Percentiles rank a stretch among this genome's conserved stretches.
phyloP scores from a whole-genome alignment of 2,113 vertebrate species.

The Telmatochromis brachygnathus region DNA sequence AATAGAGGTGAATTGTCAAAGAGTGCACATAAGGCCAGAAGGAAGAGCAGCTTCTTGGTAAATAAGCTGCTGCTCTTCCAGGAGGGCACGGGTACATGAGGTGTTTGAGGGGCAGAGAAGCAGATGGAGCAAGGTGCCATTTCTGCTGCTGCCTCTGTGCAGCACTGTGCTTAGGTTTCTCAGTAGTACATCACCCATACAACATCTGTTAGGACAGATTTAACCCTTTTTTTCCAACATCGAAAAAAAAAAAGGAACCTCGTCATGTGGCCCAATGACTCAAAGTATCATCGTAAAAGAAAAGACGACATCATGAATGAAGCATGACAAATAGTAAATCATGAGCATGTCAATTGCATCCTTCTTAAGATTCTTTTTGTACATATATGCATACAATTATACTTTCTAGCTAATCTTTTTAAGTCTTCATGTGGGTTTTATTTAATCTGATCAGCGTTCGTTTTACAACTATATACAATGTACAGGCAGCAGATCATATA shows the following conservation, averaged over 20 bases:
- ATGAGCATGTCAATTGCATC: slow-evolving; percentile 56
- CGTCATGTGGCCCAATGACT: neutral
- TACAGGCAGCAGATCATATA: slow-evolving; percentile 78
- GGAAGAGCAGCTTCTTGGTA: neutral
- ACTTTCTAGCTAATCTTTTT: slow-evolving; percentile 64
- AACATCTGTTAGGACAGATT: neutral
- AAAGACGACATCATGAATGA: slow-evolving; percentile 20
- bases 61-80: neutral
- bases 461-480: slow-evolving; percentile 84
- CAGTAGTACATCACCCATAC: slow-evolving; percentile 55
- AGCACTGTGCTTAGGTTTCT: slow-evolving; percentile 45
- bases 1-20: neutral
- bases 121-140: slow-evolving; percentile 23
- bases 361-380: slow-evolving; percentile 54
- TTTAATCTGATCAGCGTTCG: slow-evolving; percentile 69
- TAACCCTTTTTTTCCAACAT: neutral
- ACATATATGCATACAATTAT: slow-evolving; percentile 70
- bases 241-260: neutral
- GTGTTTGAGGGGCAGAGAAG: neutral
- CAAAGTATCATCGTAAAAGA: slow-evolving; percentile 13
- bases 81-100: neutral
- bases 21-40: slow-evolving; percentile 11
- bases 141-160: slow-evolving; percentile 20
- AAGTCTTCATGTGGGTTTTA: slow-evolving; percentile 69
- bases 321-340: slow-evolving; percentile 21